Conservation (phyloP, 2,888 invertebrate genomes). For the Latrodectus elegans region DNA sequence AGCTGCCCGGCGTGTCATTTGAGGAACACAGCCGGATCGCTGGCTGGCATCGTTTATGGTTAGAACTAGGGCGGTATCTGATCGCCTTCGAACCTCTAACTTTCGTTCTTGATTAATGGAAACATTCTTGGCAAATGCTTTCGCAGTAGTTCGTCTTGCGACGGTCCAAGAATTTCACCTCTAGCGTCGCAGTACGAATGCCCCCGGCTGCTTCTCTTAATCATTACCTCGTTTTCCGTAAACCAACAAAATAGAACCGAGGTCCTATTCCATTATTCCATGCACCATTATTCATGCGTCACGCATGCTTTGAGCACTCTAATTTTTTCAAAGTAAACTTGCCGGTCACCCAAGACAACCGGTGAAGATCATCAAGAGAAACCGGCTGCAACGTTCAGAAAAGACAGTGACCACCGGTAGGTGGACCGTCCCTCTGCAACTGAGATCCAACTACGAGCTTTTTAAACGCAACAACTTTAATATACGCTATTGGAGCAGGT, state of each 20-base stretch:
- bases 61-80: slow-evolving; percentile 81
- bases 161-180: slow-evolving; percentile 82
- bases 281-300: no score
- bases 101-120: slow-evolving; percentile 83
- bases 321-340: slow-evolving; percentile 37
- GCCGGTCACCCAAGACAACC: slow-evolving; percentile 36
- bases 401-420: no score
- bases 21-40: slow-evolving; percentile 80
- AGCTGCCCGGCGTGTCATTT: slow-evolving; percentile 79
- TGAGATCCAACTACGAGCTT: neutral
- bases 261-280: no score
- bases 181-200: slow-evolving; percentile 81
- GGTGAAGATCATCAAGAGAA: slow-evolving; percentile 8
- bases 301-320: neutral
- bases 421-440: no score
- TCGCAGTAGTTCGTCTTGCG: slow-evolving; percentile 80
- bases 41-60: slow-evolving; percentile 82
- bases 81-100: slow-evolving; percentile 83
- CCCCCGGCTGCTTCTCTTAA: slow-evolving; percentile 74
- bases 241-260: no score
- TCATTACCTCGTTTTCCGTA: no score
- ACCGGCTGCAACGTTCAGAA: neutral
- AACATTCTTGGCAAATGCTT: slow-evolving; percentile 83
- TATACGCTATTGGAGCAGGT: slow-evolving; percentile 71
- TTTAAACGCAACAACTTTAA: neutral